Percentiles rank a stretch among this genome's conserved stretches.
phyloP scores from a whole-genome alignment of 2,888 invertebrate genomes.

The Willowsia nigromaculata region DNA sequence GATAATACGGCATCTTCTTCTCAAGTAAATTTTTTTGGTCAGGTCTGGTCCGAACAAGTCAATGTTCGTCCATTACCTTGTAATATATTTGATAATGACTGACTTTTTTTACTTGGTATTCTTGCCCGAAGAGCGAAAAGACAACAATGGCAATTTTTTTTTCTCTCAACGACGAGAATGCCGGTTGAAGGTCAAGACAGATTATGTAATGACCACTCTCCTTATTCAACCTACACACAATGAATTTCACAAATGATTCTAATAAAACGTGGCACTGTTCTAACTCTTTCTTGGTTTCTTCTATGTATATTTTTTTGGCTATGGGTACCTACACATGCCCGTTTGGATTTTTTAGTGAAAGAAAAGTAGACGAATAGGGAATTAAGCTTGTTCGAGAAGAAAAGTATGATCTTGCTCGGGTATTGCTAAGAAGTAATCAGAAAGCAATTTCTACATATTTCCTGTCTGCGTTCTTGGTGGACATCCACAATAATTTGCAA shows the following conservation, averaged over 20 bases:
- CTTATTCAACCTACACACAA: constrained; percentile 21
- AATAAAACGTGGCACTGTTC: not conserved
- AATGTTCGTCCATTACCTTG: constrained; percentile 28
- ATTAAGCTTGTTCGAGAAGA: not conserved
- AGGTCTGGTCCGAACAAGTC: not conserved
- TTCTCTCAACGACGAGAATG: not conserved
- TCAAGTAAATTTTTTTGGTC: not conserved
- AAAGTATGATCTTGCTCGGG: not conserved
- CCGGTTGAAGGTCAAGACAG: constrained; percentile 53
- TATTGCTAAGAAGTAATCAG: not conserved
- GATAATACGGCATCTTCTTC: constrained; percentile 6
- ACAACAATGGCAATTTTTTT: constrained; percentile 39
- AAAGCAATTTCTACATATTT: not conserved
- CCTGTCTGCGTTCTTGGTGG: not conserved
- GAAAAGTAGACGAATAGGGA: not conserved
- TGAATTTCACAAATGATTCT: not conserved
- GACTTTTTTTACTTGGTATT: not conserved
- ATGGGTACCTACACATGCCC: not conserved
- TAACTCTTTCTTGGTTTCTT: not conserved
- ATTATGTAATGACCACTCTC: constrained; percentile 62
- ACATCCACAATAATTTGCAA: not conserved
- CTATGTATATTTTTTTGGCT: not conserved
- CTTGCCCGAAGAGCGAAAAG: not conserved
- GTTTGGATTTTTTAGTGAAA: not conserved
- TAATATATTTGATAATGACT: constrained; percentile 10